Percentiles rank a stretch among this genome's conserved stretches.
Conservation (phyloP, 2,113 vertebrate species). For the Tamias sibiricus region DNA sequence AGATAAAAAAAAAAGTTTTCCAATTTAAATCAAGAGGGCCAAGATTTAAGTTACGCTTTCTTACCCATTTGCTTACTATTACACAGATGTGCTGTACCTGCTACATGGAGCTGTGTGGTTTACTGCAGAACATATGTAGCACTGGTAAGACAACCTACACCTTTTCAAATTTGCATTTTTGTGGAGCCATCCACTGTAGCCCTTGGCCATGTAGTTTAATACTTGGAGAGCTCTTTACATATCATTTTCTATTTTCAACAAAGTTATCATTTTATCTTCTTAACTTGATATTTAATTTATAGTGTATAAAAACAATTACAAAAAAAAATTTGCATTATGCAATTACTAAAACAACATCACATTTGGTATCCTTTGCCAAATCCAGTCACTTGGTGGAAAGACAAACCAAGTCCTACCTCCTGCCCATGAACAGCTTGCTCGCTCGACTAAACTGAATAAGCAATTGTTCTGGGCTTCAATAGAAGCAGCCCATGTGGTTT, state of each 20-base stretch:
- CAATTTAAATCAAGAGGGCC: conserved; percentile 43
- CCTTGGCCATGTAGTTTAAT: conserved; percentile 36
- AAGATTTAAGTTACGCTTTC: conserved; percentile 6
- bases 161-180: not conserved
- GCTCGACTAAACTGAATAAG: not conserved
- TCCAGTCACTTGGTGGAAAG: not conserved
- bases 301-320: not conserved
- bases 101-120: not conserved
- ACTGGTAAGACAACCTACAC: not conserved
- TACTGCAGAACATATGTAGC: not conserved
- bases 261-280: not conserved
- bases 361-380: not conserved
- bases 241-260: conserved; percentile 16
- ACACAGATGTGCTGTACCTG: not conserved
- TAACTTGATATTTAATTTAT: conserved; percentile 17
- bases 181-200: not conserved
- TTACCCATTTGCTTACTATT: not conserved
- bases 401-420: fast-evolving
- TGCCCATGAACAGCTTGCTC: not conserved
- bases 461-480: not conserved
- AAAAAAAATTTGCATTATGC: not conserved
- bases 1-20: not conserved
- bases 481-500: not conserved
- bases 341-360: not conserved
- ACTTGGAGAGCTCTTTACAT: conserved; percentile 18